phyloP scores from a whole-genome alignment of 2,888 invertebrate species.

The Serrognathus titanus region DNA sequence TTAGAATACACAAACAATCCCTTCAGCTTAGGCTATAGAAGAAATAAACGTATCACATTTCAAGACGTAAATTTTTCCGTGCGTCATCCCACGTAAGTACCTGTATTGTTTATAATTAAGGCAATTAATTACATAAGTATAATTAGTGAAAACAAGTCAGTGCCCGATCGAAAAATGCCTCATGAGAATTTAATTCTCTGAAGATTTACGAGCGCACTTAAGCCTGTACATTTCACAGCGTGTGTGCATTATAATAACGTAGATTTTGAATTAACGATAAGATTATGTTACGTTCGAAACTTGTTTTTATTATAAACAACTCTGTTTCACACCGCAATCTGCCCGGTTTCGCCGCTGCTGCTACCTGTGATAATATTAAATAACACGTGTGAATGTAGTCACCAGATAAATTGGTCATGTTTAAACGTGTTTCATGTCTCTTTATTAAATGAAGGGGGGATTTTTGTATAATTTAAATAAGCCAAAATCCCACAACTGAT shows the following conservation, averaged over 20 bases:
- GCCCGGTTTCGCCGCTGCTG: background rate
- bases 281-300: background rate
- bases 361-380: background rate
- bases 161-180: background rate
- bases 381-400: background rate
- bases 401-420: slow-evolving; percentile 25
- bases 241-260: background rate
- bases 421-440: background rate
- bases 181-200: background rate
- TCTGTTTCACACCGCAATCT: slow-evolving; percentile 3
- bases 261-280: background rate
- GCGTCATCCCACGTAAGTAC: no score
- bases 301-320: slow-evolving; percentile 6
- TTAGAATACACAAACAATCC: no score
- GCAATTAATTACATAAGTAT: no score
- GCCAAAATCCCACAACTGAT: no score
- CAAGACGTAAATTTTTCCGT: no score
- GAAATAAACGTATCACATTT: no score
- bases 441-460: no score
- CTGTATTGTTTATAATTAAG: no score
- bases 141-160: no score
- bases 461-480: no score
- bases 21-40: no score
- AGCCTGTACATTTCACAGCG: no score
- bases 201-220: background rate